Evolutionary conservation across 2,888 invertebrate species (phyloP), one percentile per base, ranked within the genome.

Genomic region (Choreutis nemorana): DNA sequence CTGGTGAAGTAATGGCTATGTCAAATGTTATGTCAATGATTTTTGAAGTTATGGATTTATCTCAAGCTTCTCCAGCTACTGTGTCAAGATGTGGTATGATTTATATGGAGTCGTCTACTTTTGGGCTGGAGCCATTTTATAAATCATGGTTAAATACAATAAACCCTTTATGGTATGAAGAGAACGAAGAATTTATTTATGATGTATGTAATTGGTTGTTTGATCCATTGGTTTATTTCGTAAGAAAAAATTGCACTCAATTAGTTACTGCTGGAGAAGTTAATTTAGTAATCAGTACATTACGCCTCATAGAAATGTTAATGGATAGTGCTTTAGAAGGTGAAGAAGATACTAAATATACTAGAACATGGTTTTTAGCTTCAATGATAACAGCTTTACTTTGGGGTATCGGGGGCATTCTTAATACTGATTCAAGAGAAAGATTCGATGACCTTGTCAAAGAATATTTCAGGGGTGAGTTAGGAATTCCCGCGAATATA

Each of bases 41-140:
- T 50, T 94, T 94, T 62, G 94, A 94, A 72, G 90, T 89, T 1
- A 89, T 90, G 87, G 92, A 93, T 66, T 77, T 94, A 33, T 77
- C 88, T 5, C 91, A 92, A 70, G 90, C 90, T 1, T 90, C 90
- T 1, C 94, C 94, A 11, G 93, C 93, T 4, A 93, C 93, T 3
- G 92, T 93, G 9, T 92, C 92, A 8, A 82, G 93, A 30, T 94
- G 93, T 62, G 93, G 93, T 26, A 93, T 94, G 91, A 90, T 94
- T 42, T 94, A 91, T 57, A 85, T 96, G 81, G 95, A 97, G 62
- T 89, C 95, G 0, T 61, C 81, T 1, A 86, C 89, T 1, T 73
- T 96, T 4, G 95, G 95, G 2, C 94, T 93, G 87, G 72, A 80
- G 37, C 89, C 93, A 0, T 87, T 94, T 48, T 82, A 90, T 14